These are phyloP conservation scores for Steinernema feltiae DNA, from an alignment of 1,140 invertebrate genomes.

Conservation along the genomic window DNA sequence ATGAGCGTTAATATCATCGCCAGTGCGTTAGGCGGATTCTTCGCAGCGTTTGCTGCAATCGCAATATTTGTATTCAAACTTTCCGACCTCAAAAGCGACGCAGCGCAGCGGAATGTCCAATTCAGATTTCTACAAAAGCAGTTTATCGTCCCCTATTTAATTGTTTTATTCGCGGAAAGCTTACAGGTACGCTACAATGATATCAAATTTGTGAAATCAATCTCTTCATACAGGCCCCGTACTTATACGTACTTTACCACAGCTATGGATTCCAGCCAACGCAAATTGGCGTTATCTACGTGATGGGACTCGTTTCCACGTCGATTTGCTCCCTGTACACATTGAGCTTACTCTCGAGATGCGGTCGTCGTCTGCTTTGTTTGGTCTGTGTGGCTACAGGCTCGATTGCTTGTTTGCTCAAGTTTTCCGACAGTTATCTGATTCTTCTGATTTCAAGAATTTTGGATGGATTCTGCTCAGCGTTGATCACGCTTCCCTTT, in stretches of 20 bases:
- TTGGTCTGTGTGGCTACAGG: conserved; percentile 18
- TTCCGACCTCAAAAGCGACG: conserved; percentile 10
- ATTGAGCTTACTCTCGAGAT: background rate
- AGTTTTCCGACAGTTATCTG: conserved; percentile 23
- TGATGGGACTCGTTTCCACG: conserved; percentile 28
- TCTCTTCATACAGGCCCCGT: conserved; percentile 24
- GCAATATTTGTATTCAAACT: background rate
- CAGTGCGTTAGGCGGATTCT: background rate
- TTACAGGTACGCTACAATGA: conserved; percentile 17
- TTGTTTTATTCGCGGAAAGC: conserved; percentile 24
- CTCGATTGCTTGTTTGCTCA: conserved; percentile 23
- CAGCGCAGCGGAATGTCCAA: conserved; percentile 18
- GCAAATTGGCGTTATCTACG: conserved; percentile 30
- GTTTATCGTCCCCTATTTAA: conserved; percentile 24
- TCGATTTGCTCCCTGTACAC: conserved; percentile 24
- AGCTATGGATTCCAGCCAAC: conserved; percentile 24
- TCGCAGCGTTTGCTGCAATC: conserved; percentile 13
- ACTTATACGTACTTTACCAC: conserved; percentile 29
- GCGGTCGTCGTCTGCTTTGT: conserved; percentile 27
- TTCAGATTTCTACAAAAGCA: conserved; percentile 20
- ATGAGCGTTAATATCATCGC: conserved; percentile 21
- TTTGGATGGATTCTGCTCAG: conserved; percentile 27
- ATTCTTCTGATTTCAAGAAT: conserved; percentile 22
- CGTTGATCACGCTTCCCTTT: conserved; percentile 27
- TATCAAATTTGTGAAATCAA: background rate